Percentiles rank a stretch among this genome's conserved stretches.
Conservation (phyloP, 2,797 vertebrate genomes). For the Uromys caudimaculatus region DNA sequence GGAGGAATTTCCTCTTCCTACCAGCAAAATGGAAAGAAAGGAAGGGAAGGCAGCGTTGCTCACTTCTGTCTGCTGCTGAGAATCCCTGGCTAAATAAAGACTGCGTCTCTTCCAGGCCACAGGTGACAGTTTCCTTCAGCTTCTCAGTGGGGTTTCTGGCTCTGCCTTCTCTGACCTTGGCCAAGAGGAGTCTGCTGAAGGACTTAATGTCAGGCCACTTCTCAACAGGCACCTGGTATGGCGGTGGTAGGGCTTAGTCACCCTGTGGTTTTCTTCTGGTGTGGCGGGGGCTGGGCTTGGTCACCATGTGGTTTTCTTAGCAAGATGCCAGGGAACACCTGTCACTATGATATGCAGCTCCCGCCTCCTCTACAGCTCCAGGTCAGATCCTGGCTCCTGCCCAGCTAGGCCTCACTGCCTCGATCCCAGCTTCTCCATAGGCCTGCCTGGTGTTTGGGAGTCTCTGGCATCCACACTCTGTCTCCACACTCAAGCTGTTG, state of each 20-base stretch:
- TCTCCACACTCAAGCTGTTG: neutral
- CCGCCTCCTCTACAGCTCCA: neutral
- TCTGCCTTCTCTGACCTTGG: neutral
- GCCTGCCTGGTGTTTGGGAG: neutral
- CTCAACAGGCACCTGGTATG: neutral
- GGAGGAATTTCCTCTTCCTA: neutral
- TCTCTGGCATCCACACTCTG: rapidly evolving
- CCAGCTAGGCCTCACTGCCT: neutral
- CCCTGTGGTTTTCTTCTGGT: too few relatives aligned
- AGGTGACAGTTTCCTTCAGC: neutral
- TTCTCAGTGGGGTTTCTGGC: neutral
- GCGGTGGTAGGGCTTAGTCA: too few relatives aligned
- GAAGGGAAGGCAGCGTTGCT: neutral
- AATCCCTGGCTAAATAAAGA: neutral
- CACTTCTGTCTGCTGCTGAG: neutral
- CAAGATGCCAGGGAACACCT: neutral
- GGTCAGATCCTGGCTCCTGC: neutral
- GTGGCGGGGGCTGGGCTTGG: neutral
- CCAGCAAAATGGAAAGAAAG: neutral
- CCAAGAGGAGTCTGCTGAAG: neutral
- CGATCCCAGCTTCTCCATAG: rapidly evolving
- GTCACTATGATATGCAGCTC: neutral
- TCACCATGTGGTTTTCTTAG: neutral
- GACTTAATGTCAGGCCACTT: too few relatives aligned
- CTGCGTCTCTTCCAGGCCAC: neutral